A percentile compares a stretch with the other conserved stretches of the same genome.
These are phyloP conservation scores for Silurus asotus DNA, from an alignment of 2,113 vertebrate genomes.

Conservation along the genomic window DNA sequence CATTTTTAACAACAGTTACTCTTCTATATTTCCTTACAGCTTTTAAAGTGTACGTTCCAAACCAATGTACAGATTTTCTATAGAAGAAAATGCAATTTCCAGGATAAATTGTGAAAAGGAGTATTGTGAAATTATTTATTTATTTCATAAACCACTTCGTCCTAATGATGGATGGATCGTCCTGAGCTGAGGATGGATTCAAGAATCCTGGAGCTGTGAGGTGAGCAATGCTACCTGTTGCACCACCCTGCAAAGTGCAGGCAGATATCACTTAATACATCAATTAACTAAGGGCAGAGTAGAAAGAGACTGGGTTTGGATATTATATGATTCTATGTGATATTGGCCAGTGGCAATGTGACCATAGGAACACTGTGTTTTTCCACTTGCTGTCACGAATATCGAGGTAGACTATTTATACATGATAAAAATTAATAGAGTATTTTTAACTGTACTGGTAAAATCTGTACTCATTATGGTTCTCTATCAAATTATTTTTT, in stretches of 20 bases:
- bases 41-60: background rate
- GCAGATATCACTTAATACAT: background rate
- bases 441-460: background rate
- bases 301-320: too few relatives aligned
- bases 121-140: background rate
- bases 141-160: background rate
- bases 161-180: background rate
- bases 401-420: background rate
- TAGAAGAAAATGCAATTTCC: background rate
- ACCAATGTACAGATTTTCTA: background rate
- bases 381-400: background rate
- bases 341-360: background rate
- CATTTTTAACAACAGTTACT: background rate
- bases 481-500: background rate
- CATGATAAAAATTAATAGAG: background rate
- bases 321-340: too few relatives aligned
- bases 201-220: background rate
- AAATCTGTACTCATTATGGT: background rate
- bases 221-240: background rate
- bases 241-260: too few relatives aligned
- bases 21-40: background rate
- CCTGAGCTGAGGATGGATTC: background rate
- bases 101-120: too few relatives aligned
- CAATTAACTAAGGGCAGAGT: too few relatives aligned
- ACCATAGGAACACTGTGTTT: background rate